These are phyloP conservation scores for Oryzias curvinotus DNA, from an alignment of 2,113 vertebrate genomes.

Conservation along the genomic window DNA sequence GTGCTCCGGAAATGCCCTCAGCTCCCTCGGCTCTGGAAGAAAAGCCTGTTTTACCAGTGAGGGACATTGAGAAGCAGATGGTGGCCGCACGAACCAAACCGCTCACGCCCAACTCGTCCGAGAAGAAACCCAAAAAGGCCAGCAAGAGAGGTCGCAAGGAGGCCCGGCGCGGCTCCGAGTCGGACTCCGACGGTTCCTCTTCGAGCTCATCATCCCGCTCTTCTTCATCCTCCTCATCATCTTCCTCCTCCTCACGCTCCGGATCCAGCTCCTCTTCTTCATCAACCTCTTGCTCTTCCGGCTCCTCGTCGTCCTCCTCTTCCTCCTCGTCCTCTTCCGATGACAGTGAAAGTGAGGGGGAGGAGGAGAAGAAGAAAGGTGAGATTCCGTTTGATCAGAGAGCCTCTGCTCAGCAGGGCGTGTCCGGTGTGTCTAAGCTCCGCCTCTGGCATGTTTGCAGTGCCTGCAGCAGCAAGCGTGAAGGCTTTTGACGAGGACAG, in stretches of 20 bases:
- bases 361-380: conserved; percentile 76
- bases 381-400: conserved; percentile 15
- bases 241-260: conserved; percentile 86
- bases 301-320: conserved; percentile 90
- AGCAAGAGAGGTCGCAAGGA: conserved; percentile 75
- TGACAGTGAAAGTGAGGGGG: conserved; percentile 89
- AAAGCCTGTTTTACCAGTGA: conserved; percentile 71
- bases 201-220: conserved; percentile 89
- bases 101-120: conserved; percentile 88
- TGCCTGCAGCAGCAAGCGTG: conserved; percentile 80
- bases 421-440: background rate
- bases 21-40: conserved; percentile 78
- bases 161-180: conserved; percentile 80
- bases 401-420: background rate
- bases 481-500: conserved; percentile 98
- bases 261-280: conserved; percentile 83
- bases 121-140: conserved; percentile 86
- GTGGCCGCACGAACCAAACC: conserved; percentile 95
- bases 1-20: conserved; percentile 75
- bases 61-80: conserved; percentile 82
- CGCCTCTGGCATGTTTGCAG: conserved; percentile 40
- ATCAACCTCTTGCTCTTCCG: conserved; percentile 91
- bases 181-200: conserved; percentile 84
- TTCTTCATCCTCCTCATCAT: conserved; percentile 93
- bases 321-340: conserved; percentile 93